Percentiles rank a stretch among this genome's conserved stretches.
These are phyloP conservation scores for Cancer borealis DNA, from an alignment of 2,888 invertebrate genomes.

Conservation along the genomic window DNA sequence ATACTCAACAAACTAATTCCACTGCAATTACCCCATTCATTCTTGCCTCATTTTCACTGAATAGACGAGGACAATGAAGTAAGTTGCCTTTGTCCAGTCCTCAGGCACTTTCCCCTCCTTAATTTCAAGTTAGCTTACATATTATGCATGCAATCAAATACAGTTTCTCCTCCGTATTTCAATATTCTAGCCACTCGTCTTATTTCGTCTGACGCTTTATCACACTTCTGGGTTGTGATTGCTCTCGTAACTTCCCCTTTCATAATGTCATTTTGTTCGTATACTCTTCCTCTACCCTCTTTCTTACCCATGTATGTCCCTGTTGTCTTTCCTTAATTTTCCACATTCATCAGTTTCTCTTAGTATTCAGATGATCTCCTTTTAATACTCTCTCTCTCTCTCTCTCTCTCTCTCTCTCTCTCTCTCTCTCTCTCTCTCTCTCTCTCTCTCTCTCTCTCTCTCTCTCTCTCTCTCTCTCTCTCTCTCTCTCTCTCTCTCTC, in stretches of 20 bases:
- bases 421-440: slow-evolving; percentile 32
- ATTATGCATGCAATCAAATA: not conserved
- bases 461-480: not conserved
- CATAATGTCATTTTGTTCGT: not conserved
- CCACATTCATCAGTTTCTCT: not conserved
- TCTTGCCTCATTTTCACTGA: too few species aligned
- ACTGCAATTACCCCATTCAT: too few species aligned
- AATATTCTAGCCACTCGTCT: not conserved
- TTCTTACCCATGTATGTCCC: not conserved
- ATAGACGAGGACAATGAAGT: too few species aligned
- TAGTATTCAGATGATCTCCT: not conserved
- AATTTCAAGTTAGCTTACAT: not conserved
- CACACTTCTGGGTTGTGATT: not conserved
- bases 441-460: slow-evolving; percentile 10
- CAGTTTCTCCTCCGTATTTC: not conserved
- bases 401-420: slow-evolving; percentile 28
- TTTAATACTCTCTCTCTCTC: not conserved
- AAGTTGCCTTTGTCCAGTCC: too few species aligned
- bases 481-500: not conserved
- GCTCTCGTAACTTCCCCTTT: not conserved
- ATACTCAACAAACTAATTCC: too few species aligned
- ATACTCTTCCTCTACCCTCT: not conserved
- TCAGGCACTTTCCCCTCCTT: not conserved
- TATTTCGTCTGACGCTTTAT: not conserved
- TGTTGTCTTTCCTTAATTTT: not conserved